Conservation (phyloP, 2,113 vertebrate genomes). For the Dinomys branickii region DNA sequence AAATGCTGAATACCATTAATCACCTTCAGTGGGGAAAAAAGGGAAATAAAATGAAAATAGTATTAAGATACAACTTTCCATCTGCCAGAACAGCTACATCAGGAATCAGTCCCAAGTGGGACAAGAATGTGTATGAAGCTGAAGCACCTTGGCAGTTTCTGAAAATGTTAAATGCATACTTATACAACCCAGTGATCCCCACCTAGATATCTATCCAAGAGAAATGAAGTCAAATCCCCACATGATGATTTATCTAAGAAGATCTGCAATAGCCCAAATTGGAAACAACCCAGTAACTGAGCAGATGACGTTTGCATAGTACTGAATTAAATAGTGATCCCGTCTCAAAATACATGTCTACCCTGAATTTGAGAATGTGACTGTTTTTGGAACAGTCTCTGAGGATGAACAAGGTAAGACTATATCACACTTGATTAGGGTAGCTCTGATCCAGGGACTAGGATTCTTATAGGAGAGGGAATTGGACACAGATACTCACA, state of each 20-base stretch:
- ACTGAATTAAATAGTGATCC: not conserved
- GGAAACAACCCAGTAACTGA: not conserved
- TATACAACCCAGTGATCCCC: not conserved
- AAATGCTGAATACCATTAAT: not conserved
- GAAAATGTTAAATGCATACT: not conserved
- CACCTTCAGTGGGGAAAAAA: not conserved
- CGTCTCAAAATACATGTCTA: not conserved
- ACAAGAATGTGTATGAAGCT: not conserved
- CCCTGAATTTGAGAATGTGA: not conserved
- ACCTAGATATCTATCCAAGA: not conserved
- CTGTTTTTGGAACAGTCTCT: not conserved
- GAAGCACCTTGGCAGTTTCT: not conserved
- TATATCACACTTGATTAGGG: not conserved
- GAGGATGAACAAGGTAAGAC: not conserved
- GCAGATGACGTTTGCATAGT: too few relatives aligned
- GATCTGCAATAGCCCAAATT: not conserved
- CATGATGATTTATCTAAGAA: not conserved
- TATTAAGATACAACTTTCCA: not conserved
- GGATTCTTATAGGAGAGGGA: not conserved
- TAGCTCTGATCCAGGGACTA: not conserved
- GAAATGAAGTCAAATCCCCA: not conserved
- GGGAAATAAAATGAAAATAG: not conserved
- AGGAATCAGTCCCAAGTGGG: not conserved
- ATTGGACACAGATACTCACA: not conserved
- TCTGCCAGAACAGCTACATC: not conserved